Evolutionary conservation across 2,113 vertebrate species (phyloP).

Genomic region (Turdus rufiventris): DNA sequence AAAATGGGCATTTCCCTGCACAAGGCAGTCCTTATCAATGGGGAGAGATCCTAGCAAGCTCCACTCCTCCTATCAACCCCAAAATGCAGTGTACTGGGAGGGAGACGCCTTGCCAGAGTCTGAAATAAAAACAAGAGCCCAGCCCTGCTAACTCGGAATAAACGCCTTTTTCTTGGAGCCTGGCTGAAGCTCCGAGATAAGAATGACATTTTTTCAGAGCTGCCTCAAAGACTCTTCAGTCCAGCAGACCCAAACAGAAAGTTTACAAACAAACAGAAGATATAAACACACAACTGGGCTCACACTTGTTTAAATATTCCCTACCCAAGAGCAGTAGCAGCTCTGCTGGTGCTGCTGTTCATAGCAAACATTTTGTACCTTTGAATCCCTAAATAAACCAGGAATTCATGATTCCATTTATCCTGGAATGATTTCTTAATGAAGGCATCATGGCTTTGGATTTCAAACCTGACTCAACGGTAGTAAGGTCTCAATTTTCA

Average conservation of each 20-base stretch:
- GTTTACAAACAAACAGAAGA: neutral
- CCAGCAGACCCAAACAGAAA: neutral
- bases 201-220: neutral
- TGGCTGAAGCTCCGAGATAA: slow-evolving; percentile 39
- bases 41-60: neutral
- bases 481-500: neutral
- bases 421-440: neutral
- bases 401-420: neutral
- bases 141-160: neutral
- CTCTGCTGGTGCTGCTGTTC: neutral
- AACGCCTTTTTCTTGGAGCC: slow-evolving; percentile 13
- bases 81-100: neutral
- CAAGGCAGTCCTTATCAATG: neutral
- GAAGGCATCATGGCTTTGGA: neutral
- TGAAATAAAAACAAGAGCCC: slow-evolving; percentile 2
- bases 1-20: neutral
- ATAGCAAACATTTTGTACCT: neutral
- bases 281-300: neutral
- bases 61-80: neutral
- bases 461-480: neutral
- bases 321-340: neutral
- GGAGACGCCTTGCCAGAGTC: slow-evolving; percentile 17
- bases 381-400: neutral
- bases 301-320: neutral
- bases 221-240: neutral